Evolutionary conservation across 2,113 vertebrate genomes (phyloP), one percentile per base, ranked within the genome.

Genomic region (Bujurquina vittata): DNA sequence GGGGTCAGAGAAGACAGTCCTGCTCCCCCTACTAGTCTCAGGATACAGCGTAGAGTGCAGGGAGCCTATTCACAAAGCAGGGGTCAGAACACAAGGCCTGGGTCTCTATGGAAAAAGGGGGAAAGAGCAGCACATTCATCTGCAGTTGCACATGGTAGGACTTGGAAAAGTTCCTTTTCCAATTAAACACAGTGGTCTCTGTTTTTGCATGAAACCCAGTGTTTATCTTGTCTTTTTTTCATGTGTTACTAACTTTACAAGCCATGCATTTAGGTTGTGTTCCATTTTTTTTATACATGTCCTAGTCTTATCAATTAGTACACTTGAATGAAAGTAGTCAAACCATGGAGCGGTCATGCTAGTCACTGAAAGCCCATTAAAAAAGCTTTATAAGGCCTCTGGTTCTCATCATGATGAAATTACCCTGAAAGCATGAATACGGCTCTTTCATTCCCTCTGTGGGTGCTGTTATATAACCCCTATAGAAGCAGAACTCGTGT

Each of bases 111-210:
- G 86, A 83, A 62, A 83, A 74, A 15, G 78, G 15, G 61, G 62
- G n/a, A 88, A 75, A 90, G 79, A 92, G 72, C 80, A 82, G 57
- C 57, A 82, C 81, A 92, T 91, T 92, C 75, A 93, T 91, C 84
- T 88, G 77, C 23, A 11, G 74, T 18, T 49, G 61, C n/a, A 60
- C 59, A 84, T 29, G 57, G 69, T 49, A 65, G 76, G 61, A 83
- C 80, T 81, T 54, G 3, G 73, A 67, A 75, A 83, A 85, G 77
- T 83, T 83, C 40, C 54, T 75, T 80, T 82, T 77, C 59, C 58
- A 89, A 75, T 85, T 74, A 81, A 77, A 88, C 83, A 75, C 88
- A 49, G 83, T 75, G 56, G 52, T 78, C 77, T 88, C 73, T 88
- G 84, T 88, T 91, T 91, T 77, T 61, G 83, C 69, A 74, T 17